Conservation (phyloP, 2,888 invertebrate genomes). For the Drosophila seclusa region DNA sequence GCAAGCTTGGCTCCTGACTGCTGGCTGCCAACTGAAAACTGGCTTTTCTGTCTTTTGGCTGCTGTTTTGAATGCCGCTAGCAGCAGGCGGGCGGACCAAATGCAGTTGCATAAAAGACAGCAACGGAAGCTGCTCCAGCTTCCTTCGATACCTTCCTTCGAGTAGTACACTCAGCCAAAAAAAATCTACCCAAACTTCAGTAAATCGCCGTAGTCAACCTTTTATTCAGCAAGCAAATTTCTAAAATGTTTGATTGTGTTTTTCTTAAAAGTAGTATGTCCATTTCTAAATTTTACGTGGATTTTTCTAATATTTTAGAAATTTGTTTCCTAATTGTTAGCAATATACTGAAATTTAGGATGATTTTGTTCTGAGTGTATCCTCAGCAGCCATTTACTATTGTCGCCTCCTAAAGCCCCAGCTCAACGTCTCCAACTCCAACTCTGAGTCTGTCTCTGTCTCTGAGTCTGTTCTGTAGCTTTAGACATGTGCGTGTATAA, state of each 20-base stretch:
- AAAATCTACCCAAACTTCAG: background rate
- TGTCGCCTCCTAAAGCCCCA: constrained; percentile 50
- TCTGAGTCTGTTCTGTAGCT: constrained; percentile 10
- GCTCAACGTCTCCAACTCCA: constrained; percentile 32
- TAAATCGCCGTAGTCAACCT: no score
- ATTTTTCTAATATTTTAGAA: background rate
- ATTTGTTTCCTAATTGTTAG: background rate
- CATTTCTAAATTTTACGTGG: background rate
- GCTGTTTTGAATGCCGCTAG: constrained; percentile 79
- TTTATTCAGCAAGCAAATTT: no score
- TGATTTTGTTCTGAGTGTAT: background rate
- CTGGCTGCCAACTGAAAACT: constrained; percentile 27
- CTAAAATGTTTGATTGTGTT: no score
- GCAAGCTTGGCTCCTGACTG: constrained; percentile 40
- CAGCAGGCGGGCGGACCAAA: constrained; percentile 73
- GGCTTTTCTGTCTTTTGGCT: constrained; percentile 56
- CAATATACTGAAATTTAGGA: background rate
- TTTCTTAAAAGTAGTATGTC: background rate
- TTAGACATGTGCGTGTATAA: constrained; percentile 78
- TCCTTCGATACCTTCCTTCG: constrained; percentile 56
- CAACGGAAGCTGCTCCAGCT: constrained; percentile 67
- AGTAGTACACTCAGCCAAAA: constrained; percentile 6
- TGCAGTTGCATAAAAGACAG: constrained; percentile 80
- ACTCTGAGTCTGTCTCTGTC: background rate
- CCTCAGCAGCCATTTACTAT: constrained; percentile 9